phyloP scores from a whole-genome alignment of 92 coral and sea anemone species.

The Phenganax subtilis region DNA sequence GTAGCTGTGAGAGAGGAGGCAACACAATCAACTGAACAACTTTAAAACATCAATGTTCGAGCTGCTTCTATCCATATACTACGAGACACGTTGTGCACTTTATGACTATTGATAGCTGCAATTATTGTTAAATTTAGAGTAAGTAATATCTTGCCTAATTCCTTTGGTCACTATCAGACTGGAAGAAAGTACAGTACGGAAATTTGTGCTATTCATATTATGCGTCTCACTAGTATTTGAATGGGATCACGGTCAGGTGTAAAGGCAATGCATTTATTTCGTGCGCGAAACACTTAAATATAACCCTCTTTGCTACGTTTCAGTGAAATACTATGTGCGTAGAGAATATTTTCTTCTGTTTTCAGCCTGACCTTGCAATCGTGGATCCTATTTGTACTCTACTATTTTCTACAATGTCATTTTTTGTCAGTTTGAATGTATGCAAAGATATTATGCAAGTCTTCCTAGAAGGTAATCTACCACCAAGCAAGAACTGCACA shows the following conservation, averaged over 20 bases:
- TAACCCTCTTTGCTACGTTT: not conserved
- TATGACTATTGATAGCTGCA: conserved; percentile 34
- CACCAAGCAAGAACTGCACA: not conserved
- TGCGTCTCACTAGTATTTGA: too few species aligned
- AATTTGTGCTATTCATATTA: too few species aligned
- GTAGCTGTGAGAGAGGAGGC: not conserved
- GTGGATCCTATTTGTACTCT: conserved; percentile 34
- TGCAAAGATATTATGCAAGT: conserved; percentile 31
- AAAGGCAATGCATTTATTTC: too few species aligned
- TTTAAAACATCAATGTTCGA: conserved; percentile 21
- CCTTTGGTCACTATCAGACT: too few species aligned
- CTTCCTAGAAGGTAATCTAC: conserved; percentile 16
- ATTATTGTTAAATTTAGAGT: conserved; percentile 25
- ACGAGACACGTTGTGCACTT: conserved; percentile 38
- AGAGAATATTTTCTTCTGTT: not conserved
- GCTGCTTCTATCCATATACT: conserved; percentile 37
- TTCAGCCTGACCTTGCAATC: conserved; percentile 25
- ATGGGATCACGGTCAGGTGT: too few species aligned
- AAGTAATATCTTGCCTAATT: not conserved
- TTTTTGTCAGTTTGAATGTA: conserved; percentile 36
- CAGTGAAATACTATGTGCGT: not conserved
- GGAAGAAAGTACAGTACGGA: too few species aligned
- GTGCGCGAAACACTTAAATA: too few species aligned
- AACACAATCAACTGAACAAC: conserved; percentile 2
- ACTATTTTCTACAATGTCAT: conserved; percentile 30